Percentiles rank a stretch among this genome's conserved stretches.
Evolutionary conservation across 2,888 invertebrate genomes (phyloP).

Genomic region (Volucella inanis): DNA sequence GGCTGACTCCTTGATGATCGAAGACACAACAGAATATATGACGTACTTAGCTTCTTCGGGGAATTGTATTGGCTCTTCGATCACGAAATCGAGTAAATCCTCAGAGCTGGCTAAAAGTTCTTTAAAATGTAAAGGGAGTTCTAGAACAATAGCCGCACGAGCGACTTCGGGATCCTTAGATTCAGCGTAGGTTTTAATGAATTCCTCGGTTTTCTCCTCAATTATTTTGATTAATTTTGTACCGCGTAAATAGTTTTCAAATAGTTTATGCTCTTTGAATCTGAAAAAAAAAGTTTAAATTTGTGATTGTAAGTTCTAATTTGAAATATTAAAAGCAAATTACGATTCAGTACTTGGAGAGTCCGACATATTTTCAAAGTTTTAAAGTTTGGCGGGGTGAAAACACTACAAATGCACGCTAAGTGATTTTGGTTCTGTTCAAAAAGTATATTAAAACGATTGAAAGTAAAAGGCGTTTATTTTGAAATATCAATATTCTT

Average conservation of each 20-base stretch:
- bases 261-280: conserved; percentile 79
- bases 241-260: conserved; percentile 77
- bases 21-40: conserved; percentile 77
- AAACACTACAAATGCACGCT: conserved; percentile 1
- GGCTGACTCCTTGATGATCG: conserved; percentile 70
- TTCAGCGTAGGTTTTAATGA: conserved; percentile 75
- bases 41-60: conserved; percentile 78
- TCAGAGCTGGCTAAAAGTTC: conserved; percentile 75
- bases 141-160: conserved; percentile 78
- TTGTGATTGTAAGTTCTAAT: not conserved
- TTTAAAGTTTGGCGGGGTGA: not conserved
- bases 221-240: conserved; percentile 78
- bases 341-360: conserved; percentile 37
- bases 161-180: conserved; percentile 78
- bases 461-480: too few relatives aligned
- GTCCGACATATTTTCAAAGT: conserved; percentile 41
- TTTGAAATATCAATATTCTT: too few relatives aligned
- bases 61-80: conserved; percentile 80
- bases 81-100: conserved; percentile 76
- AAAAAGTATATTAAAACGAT: too few relatives aligned
- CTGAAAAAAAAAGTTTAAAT: conserved; percentile 70
- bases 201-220: conserved; percentile 76
- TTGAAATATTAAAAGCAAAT: conserved; percentile 14
- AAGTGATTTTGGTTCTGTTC: conserved; percentile 9
- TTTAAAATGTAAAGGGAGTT: conserved; percentile 77